phyloP scores from a whole-genome alignment of 2,113 vertebrate species.

The Myrmecobius fasciatus region DNA sequence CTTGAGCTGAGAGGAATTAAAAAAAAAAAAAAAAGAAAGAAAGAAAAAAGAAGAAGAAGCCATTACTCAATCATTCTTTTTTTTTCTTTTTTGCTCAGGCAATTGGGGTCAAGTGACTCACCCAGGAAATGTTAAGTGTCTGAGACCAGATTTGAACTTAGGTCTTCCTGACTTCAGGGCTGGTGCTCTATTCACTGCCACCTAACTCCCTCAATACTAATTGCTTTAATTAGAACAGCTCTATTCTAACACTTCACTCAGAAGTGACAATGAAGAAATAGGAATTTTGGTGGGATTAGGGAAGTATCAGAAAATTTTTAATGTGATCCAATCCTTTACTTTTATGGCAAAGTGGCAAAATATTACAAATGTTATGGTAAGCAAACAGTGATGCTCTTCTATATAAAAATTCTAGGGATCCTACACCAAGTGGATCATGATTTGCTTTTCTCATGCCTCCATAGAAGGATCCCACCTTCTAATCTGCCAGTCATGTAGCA shows the following conservation, averaged over 20 bases:
- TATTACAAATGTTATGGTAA: neutral
- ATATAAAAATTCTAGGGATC: neutral
- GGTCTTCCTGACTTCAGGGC: too few relatives aligned
- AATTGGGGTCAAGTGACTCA: too few relatives aligned
- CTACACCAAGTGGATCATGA: neutral
- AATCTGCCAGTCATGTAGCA: too few relatives aligned
- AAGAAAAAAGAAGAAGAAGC: neutral
- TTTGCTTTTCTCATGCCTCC: neutral
- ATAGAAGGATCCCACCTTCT: neutral
- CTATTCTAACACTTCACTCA: neutral
- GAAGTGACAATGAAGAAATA: neutral
- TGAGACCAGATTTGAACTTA: too few relatives aligned
- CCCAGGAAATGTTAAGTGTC: too few relatives aligned
- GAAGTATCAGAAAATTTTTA: neutral
- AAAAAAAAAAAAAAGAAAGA: neutral
- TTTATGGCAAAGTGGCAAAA: neutral
- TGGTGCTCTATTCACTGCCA: too few relatives aligned
- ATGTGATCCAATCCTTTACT: neutral
- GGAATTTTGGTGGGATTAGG: neutral
- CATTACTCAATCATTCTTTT: neutral
- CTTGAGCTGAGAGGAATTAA: neutral
- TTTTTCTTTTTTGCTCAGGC: too few relatives aligned
- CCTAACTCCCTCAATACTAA: neutral
- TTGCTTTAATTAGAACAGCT: neutral
- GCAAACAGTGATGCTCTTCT: neutral